Percentiles rank a stretch among this genome's conserved stretches.
These are phyloP conservation scores for Trachelus troglodyta DNA, from an alignment of 2,888 invertebrate genomes.

Conservation along the genomic window DNA sequence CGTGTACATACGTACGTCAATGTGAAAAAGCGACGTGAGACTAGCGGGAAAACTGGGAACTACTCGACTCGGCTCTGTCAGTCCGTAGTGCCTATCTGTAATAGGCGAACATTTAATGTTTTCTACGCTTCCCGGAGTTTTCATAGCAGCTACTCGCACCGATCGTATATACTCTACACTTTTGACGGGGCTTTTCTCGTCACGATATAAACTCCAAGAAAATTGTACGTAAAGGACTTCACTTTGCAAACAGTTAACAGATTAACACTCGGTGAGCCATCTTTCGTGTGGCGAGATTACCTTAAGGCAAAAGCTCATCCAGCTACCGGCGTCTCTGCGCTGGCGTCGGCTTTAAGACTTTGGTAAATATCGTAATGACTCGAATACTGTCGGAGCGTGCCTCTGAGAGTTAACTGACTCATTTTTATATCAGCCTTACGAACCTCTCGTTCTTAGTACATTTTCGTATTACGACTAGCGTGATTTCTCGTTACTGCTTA, in stretches of 20 bases:
- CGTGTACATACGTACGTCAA: neutral
- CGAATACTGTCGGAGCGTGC: slow-evolving; percentile 59
- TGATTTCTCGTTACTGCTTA: slow-evolving; percentile 1
- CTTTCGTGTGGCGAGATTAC: slow-evolving; percentile 20
- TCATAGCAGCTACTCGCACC: neutral
- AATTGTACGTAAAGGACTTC: neutral
- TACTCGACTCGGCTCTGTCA: neutral
- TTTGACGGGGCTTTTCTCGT: neutral
- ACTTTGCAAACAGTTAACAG: neutral
- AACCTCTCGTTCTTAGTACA: neutral
- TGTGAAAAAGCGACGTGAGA: neutral
- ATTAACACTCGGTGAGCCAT: slow-evolving; percentile 2
- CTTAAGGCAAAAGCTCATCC: slow-evolving; percentile 33
- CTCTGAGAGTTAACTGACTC: slow-evolving; percentile 62
- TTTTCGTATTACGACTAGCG: slow-evolving; percentile 9
- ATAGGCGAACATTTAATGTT: neutral
- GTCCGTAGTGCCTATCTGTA: neutral
- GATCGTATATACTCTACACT: neutral
- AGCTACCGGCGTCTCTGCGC: slow-evolving; percentile 1
- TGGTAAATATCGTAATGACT: slow-evolving; percentile 60
- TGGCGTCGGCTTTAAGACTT: slow-evolving; percentile 27
- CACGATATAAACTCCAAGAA: neutral
- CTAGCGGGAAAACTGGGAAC: neutral
- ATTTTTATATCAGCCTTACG: slow-evolving; percentile 46
- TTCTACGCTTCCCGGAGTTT: neutral